phyloP scores from a whole-genome alignment of 2,113 vertebrate species.

The Polyodon spathula region DNA sequence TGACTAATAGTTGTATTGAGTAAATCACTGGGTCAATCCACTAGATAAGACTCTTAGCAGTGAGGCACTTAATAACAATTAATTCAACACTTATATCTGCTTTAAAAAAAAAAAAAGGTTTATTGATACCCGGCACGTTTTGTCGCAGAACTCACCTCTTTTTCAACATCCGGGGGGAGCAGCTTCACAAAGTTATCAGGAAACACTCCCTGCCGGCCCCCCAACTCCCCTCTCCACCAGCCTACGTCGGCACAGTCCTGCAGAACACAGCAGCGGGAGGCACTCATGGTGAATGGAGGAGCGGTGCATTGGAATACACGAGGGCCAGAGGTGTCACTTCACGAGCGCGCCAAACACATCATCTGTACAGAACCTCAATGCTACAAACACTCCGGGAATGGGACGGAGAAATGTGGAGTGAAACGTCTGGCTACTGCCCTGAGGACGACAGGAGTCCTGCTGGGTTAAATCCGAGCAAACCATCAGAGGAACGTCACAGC shows the following conservation, averaged over 20 bases:
- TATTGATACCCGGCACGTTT: too few relatives aligned
- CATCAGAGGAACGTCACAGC: too few relatives aligned
- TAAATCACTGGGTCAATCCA: too few relatives aligned
- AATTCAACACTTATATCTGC: slow-evolving; percentile 10
- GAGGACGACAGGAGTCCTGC: not conserved
- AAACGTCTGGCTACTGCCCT: not conserved
- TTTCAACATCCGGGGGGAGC: slow-evolving; percentile 80
- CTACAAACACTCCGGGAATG: too few relatives aligned
- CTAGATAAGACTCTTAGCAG: too few relatives aligned
- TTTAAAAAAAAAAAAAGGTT: too few relatives aligned
- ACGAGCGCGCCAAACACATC: not conserved
- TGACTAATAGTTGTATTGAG: too few relatives aligned
- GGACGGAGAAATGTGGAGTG: not conserved
- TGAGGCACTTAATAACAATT: too few relatives aligned
- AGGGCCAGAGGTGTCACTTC: not conserved
- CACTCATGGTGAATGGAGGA: too few relatives aligned
- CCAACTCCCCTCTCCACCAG: slow-evolving; percentile 95
- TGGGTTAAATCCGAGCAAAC: too few relatives aligned
- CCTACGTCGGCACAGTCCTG: slow-evolving; percentile 92
- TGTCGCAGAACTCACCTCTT: slow-evolving; percentile 60
- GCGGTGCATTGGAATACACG: not conserved
- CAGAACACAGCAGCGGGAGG: too few relatives aligned
- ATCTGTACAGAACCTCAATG: too few relatives aligned
- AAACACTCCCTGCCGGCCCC: slow-evolving; percentile 82
- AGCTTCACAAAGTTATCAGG: slow-evolving; percentile 97